These are phyloP conservation scores for Pentamera pediparva DNA, from an alignment of 53 echinoderm and acorn worm species.

Conservation along the genomic window DNA sequence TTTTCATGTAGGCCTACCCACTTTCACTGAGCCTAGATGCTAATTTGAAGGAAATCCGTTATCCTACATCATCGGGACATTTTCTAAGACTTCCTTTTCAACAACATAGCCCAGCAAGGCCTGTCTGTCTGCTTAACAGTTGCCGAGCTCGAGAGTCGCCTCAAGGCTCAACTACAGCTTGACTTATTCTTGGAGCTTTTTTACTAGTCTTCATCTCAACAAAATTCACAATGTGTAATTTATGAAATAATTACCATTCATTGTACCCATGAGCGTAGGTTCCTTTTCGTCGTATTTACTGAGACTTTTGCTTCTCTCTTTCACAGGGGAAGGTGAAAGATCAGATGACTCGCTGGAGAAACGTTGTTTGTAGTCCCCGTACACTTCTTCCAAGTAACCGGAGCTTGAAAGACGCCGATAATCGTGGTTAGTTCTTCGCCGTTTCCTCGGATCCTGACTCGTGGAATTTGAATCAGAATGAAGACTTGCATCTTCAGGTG, in stretches of 20 bases:
- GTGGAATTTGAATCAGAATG: slow-evolving; percentile 31
- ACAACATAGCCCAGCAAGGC: too few relatives aligned
- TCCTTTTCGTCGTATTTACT: slow-evolving; percentile 31
- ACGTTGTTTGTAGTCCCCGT: slow-evolving; percentile 76
- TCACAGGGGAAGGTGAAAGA: slow-evolving; percentile 67
- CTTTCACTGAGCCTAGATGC: too few relatives aligned
- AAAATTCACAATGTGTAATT: background rate
- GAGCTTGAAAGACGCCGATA: slow-evolving; percentile 94
- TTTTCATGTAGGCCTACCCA: too few relatives aligned
- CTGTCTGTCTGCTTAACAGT: too few relatives aligned
- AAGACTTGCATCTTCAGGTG: slow-evolving; percentile 22
- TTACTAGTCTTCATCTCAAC: background rate
- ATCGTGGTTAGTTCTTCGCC: slow-evolving; percentile 82
- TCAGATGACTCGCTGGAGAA: slow-evolving; percentile 81
- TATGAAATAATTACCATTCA: slow-evolving; percentile 10
- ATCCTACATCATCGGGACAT: too few relatives aligned
- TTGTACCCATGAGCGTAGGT: background rate
- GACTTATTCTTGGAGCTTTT: background rate
- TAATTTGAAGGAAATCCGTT: too few relatives aligned
- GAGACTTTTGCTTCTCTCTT: slow-evolving; percentile 31
- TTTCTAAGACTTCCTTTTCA: too few relatives aligned
- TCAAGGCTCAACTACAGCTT: too few relatives aligned
- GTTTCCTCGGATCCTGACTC: slow-evolving; percentile 82
- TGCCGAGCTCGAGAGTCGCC: too few relatives aligned
- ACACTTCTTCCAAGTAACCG: slow-evolving; percentile 88